Base-by-base conservation (phyloP, 1,140 invertebrate species). In the Medauroidea extradentata region DNA sequence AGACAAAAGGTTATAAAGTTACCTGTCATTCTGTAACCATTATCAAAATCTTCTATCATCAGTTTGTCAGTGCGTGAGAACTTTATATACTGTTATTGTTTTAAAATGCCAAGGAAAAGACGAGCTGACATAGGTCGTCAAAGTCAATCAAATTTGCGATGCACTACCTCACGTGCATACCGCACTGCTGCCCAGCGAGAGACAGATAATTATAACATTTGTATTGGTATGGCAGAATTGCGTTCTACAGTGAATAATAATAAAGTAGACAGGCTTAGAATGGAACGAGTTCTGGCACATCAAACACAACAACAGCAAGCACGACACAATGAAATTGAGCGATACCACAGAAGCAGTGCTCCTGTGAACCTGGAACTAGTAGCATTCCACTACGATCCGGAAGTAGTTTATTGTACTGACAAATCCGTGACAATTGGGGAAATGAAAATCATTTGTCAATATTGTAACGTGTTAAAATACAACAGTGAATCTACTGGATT, bases 401-500 rank as follows among this genome's bases (percentile, higher is more conserved):
- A 34, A 48, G 68, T n/a, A 66, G 65, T 72, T 65, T 73, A 73
- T 67, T 56, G 65, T 67, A 65, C 60, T 62, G 64, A 73, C 68
- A 56, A 52, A 69, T 66, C 24, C 61, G 69, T 66, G 68, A 19
- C 19, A 57, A 68, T 70, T 65, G 63, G 66, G 19, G 59, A 60
- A 66, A 73, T 73, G 66, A 52, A 63, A 59, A 63, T 65, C 38
- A 63, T 75, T 61, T 74, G 66, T 60, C 38, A 65, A 59, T 60
- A 71, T 69, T 75, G 70, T 66, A 68, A 68, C 52, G 66, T 69
- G 62, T 71, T 73, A 29, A 75, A 75, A 69, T 75, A 69, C 59
- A 69, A 55, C 53, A 62, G 65, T 54, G 69, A 77, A 72, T 61
- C 69, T 29, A 60, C 62, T 61, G 70, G 70, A 67, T 69, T 75